Evolutionary conservation across 92 coral and sea anemone genomes (phyloP), one percentile per base, ranked within the genome.

Genomic region (Virgularia gustaviana): DNA sequence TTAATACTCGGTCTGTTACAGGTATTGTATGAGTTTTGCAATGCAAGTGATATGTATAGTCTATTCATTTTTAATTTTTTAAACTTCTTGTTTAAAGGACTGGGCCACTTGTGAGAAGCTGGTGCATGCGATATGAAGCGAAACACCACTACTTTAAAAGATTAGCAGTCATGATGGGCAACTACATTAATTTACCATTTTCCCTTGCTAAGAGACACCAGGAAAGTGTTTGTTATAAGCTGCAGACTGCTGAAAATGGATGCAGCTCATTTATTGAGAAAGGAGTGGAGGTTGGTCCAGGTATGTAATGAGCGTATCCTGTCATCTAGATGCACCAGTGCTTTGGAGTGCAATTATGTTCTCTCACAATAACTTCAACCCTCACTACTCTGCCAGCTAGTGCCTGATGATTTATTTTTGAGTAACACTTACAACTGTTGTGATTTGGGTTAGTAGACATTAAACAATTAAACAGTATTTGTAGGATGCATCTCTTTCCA

Each of bases 71-170:
- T 39, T 7, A 7, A 15, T 39, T 39, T 7, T 7, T 39, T 8
- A 39, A 39, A 39, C 45, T 15, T 27, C 57, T 43, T n/a, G 34
- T 45, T 27, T 70, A 49, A 39, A 85, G 89, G 51, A 32, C 70
- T 41, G 89, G 89, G 44, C 86, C 89, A n/a, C 79, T 85, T 12
- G 77, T 84, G 35, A 30, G 67, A 32, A 84, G 83, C 57, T 85
- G 89, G 89, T 81, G 83, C 45, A 85, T 81, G 89, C 73, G 83
- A 19, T 85, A 49, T 76, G 89, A 85, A 85, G 88, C 72, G 81
- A 34, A 83, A 71, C 88, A 84, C 75, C 85, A 79, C 33, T 81
- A 84, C 60, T 84, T 84, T 34, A 84, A 84, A 53, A 76, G 71
- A 12, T 72, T 79, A 28, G 88, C 82, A n/a, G 68, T 73, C 16